Base-by-base conservation (phyloP, 2,888 invertebrate genomes). In the Drosophila neonasuta region DNA sequence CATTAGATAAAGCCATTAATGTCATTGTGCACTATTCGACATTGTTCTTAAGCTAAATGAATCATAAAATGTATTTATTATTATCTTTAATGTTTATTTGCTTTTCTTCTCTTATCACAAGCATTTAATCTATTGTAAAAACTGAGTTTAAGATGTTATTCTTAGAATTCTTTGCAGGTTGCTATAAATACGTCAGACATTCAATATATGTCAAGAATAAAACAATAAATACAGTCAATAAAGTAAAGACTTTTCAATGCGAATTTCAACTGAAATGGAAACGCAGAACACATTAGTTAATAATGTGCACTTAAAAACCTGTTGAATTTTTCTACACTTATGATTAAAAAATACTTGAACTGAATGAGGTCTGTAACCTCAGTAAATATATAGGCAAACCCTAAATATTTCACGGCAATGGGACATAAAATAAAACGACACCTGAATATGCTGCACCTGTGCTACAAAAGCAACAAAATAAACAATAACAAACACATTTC, bases 401-500 rank as follows among this genome's bases (percentile, higher is more conserved):
- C 17, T 45, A 34, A 7, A 54, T 30, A 67, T 57, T 42, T 58
- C 39, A 36, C 57, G 57, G 52, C 41, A 44, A 49, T 39, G 30
- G 32, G 8, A 13, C 56, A 74, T 59, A 29, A 49, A 36, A n/a
- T 5, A n/a, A 65, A 59, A 46, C 44, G 13, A 66, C 74, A 74
- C 46, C 70, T 59, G 49, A 13, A 36, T 51, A 36, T 51, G 55
- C 69, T 66, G 66, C 73, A 73, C 74, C 69, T 73, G 73, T 56
- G 49, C 17, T 24, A 45, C 49, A 65, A 61, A 57, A 44, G 49
- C 17, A 17, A 45, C 49, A 65, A 61, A 57, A 44, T n/a, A 42
- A 59, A 44, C 32, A 58, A 51, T 46, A 50, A 52, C 39, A 20
- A 57, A 39, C 36, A 34, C 29, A 48, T 60, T 5, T 6, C 24